Evolutionary conservation across 2,888 invertebrate species (phyloP), one percentile per base, ranked within the genome.

Genomic region (Dichetophora obliterata): DNA sequence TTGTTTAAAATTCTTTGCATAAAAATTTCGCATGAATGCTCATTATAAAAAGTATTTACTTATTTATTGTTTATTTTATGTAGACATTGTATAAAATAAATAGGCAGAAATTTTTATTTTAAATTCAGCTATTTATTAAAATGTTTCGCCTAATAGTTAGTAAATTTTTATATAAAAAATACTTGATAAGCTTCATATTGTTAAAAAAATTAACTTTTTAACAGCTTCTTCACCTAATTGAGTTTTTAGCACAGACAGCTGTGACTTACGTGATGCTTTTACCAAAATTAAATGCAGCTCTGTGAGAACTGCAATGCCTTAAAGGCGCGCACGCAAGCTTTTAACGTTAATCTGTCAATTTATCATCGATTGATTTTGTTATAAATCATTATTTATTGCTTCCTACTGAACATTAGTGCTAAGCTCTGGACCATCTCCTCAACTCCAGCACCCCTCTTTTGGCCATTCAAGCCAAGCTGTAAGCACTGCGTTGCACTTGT

Each of bases 371-470:
- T 74, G 37, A 74, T 48, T 22, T n/a, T 3, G 27, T n/a, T 52
- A 74, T 74, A 74, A 74, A 74, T 74, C 65, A 74, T 66, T 66
- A 65, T 66, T 65, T 74, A 66, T 74, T 65, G 54, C 65, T 74
- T 52, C 52, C 66, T 37, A 19, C n/a, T 54, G 54, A 5, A 54
- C 9, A 22, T 54, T 11, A 43, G 43, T n/a, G n/a, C 43, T 11
- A 43, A 43, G 43, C 43, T 43, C 14, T 43, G 43, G 14, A 43
- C 11, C 43, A 43, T 43, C 11, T 43, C 43, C 6, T 2, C 14
- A 2, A 43, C 43, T 43, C 43, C 43, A 43, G 11, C 43, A 43
- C 43, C 14, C 43, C 43, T 43, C n/a, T n/a, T n/a, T n/a, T 43
- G 14, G 37, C n/a, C 5, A 24, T 0, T 57, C 22, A 22, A 3